Base-by-base conservation (phyloP, 1,140 invertebrate species). In the Lutraria rhynchaena region DNA sequence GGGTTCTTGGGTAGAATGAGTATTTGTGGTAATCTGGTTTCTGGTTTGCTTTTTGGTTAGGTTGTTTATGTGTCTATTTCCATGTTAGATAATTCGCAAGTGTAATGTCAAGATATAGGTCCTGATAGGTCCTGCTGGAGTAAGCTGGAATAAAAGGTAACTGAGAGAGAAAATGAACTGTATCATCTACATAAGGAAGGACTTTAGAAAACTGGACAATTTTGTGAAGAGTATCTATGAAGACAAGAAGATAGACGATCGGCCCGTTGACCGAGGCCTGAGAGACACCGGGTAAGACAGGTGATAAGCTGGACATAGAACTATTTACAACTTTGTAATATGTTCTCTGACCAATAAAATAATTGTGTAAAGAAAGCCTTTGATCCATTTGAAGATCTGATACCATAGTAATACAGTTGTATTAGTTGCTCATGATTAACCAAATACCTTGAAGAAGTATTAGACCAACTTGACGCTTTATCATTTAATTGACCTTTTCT, bases 231-330 rank as follows among this genome's bases (percentile, higher is more conserved):
- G 81, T 84, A 67, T 84, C 83, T n/a, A 83, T 81, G 53, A 81
- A 87, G 15, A 81, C 15, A n/a, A 85, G 46, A 49, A 81, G 85
- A 44, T 83, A 57, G 5, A 83, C 19, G n/a, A n/a, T n/a, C n/a
- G n/a, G n/a, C n/a, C n/a, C n/a, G n/a, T n/a, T n/a, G n/a, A n/a
- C n/a, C 57, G 35, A 87, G 57, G 84, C 84, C 51, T 84, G 55
- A 9, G 84, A 61, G n/a, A 84, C 84, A 13, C 84, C 69, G 15
- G 65, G 65, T 15, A 58, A 37, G 3, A 85, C 82, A 17, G 49
- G 31, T 29, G 60, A 41, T 17, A 24, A 37, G 3, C 22, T 37
- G 27, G 84, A 85, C 24, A 15, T 33, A 15, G 22, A n/a, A 22
- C 46, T 53, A n/a, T 82, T 73, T 60, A 86, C n/a, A n/a, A 83